Base-by-base conservation (phyloP, 64 coral and sea anemone species). In the Montipora sp. region DNA sequence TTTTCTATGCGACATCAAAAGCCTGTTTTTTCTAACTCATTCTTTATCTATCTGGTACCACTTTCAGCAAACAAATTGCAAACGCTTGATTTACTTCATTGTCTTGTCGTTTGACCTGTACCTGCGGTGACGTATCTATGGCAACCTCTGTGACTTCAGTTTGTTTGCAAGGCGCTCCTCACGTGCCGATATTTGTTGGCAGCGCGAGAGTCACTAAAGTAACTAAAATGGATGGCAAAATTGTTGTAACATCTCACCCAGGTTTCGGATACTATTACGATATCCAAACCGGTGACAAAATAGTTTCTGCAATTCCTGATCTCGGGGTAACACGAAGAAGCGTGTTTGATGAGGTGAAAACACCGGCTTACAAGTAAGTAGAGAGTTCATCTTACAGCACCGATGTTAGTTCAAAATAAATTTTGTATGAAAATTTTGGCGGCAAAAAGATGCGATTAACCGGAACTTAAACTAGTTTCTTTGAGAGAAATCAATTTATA, bases 281-380 rank as follows among this genome's bases (percentile, higher is more conserved):
- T 20, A 82, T 94, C 50, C 81, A 80, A 43, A 90, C 90, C 4
- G 80, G 73, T 44, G 22, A 83, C 57, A 22, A 88, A 45, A 68
- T 89, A 7, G 89, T 98, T 5, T 60, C 88, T 7, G 24, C 74
- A 48, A 94, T 98, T 27, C 92, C 92, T 43, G 83, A 98, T 6
- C 76, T 97, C 0, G 95, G 92, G 1, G 47, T 75, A 8, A 66
- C 45, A 0, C 63, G 95, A 16, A 91, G 27, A 21, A 97, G 89
- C 15, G 84, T 92, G 6, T 97, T 94, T 77, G 89, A 92, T 75
- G 92, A 94, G 84, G 79, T 97, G 3, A 94, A 77, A 58, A 97
- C 85, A 24, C 95, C 92, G 20, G 95, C 95, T 4, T 94, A 94
- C 89, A 97, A 97, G 95, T 97, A 73, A 97, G 95, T 84, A 44